Base-by-base conservation (phyloP, 2,888 invertebrate genomes). In the Penaeus monodon region DNA sequence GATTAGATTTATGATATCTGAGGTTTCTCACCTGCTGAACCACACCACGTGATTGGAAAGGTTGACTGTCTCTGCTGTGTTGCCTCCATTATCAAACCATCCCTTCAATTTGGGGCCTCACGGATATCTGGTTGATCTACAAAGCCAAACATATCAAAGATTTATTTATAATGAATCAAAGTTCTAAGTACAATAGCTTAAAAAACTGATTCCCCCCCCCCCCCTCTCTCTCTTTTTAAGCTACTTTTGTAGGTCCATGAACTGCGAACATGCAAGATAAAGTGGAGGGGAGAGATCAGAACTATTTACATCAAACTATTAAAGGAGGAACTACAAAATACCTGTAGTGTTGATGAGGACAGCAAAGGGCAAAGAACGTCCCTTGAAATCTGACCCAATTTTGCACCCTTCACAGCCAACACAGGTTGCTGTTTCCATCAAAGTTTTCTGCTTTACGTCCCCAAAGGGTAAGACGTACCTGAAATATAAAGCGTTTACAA, bases 391-490 rank as follows among this genome's bases (percentile, higher is more conserved):
- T 0, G 95, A 94, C 7, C n/a, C n/a, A 99, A 99, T 44, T 95
- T 95, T 0, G 95, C 97, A 7, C 96, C 96, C 94, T n/a, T 99
- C 1, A 97, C 94, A 29, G 97, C 96, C 64, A 99, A 92, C 0
- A 99, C 95, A 3, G 98, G 97, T 91, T 96, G 95, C 10, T 94
- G 93, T 82, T 94, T 0, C 95, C 95, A 91, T 96, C 95, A 92
- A 99, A 99, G 86, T 94, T 94, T 95, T 96, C 96, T 0, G 99
- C 99, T 98, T 97, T 96, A 64, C 93, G 94, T n/a, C n/a, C 98
- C 99, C 99, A 99, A 0, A 99, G 92, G 0, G 98, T 98, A 7
- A 99, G 92, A n/a, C 93, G 93, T 20, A 88, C 83, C 88, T 88
- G 81, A 73, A 81, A 38, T 33, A 24, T 17, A 57, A n/a, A 14